phyloP scores from a whole-genome alignment of 2,888 invertebrate species.

The Apomyelois bistriatella region DNA sequence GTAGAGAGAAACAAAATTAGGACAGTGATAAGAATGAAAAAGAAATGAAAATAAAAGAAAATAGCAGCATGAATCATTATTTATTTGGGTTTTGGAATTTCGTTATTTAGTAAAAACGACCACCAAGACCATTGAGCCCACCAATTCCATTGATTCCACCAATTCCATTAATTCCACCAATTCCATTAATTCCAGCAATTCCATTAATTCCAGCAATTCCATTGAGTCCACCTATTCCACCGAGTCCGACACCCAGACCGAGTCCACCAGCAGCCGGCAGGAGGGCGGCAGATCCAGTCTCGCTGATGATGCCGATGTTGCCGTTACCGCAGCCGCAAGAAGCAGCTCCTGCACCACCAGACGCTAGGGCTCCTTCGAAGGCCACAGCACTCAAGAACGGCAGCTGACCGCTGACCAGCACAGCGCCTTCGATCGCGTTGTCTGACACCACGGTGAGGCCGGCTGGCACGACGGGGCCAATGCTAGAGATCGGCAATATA shows the following conservation, averaged over 20 bases:
- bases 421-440: conserved; percentile 36
- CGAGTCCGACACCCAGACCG: conserved; percentile 15
- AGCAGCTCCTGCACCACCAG: conserved; percentile 35
- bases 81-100: no score
- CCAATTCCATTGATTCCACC: no score
- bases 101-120: not conserved
- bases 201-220: conserved; percentile 5
- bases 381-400: conserved; percentile 44
- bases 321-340: conserved; percentile 35
- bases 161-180: no score
- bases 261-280: conserved; percentile 17
- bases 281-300: conserved; percentile 22
- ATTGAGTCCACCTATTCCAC: not conserved
- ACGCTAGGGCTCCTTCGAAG: conserved; percentile 33
- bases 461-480: conserved; percentile 26
- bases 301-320: conserved; percentile 30
- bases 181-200: not conserved
- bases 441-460: conserved; percentile 40
- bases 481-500: conserved; percentile 9
- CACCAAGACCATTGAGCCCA: conserved; percentile 13
- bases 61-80: no score
- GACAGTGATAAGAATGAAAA: no score
- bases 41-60: no score
- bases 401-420: conserved; percentile 35
- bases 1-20: no score